Base-by-base conservation (phyloP, 2,888 invertebrate species). In the Idaea dimidiata region DNA sequence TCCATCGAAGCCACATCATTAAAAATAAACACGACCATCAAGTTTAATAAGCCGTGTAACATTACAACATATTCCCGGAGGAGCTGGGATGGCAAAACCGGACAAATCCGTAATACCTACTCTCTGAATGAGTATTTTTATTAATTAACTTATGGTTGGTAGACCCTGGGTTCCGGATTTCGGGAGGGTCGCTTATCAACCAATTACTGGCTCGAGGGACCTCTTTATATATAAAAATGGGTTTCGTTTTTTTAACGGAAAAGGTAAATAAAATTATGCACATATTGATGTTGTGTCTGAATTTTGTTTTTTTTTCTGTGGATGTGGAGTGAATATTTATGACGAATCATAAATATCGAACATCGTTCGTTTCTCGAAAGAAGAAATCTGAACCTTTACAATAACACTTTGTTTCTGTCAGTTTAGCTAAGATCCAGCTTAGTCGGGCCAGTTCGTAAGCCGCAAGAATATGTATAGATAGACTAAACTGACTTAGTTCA, bases 141-240 rank as follows among this genome's bases (percentile, higher is more conserved):
- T 43, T 43, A 43, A 43, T 43, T 43, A 43, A 43, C 43, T 43
- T 43, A 43, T 43, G 43, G 43, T 43, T 43, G 14, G 43, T 14
- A 14, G 43, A 10, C 10, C 43, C 43, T 17, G 16, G 53, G 10
- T 61, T 24, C 43, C 14, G 54, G 33, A 58, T 59, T 59, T 62
- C 55, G 62, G 54, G 55, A 31, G 32, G n/a, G 60, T 16, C 53
- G 16, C 58, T 61, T 65, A 61, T 67, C 67, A 65, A 59, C 58
- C 64, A 64, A 67, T 67, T 65, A 64, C 61, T 57, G 55, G 60
- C 16, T 53, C 17, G 10, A 43, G 43, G 14, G 10, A 43, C 43
- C 43, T 43, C 43, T 43, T 43, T 43, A 43, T 43, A 14, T 43
- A 43, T 43, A 43, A 0, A n/a, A 24, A 24, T 24, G 24, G 43